Evolutionary conservation across 2,113 vertebrate species (phyloP), one percentile per base, ranked within the genome.

Genomic region (Platysteira castanea): DNA sequence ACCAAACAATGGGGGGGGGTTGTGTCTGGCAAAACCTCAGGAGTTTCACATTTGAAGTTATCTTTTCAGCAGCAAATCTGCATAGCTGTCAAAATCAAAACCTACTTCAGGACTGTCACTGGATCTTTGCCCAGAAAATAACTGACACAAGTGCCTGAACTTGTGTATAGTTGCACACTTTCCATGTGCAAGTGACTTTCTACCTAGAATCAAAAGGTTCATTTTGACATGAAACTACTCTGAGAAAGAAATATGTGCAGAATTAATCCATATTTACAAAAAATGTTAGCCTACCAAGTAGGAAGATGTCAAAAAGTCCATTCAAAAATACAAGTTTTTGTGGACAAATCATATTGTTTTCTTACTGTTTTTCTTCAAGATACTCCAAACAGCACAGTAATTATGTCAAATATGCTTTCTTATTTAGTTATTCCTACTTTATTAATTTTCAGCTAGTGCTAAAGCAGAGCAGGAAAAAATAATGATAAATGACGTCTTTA

Each of bases 41-140:
- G 37, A 67, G 13, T 65, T 87, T 74, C 59, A 90, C 71, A 88
- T 88, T 87, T 78, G 33, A 94, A 87, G 28, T 67, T 84, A 52
- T 85, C 56, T 86, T 81, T 78, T 54, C 88, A 90, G 46, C 70
- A 76, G 46, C 63, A 73, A 47, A 91, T 84, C 61, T 87, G 93
- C 73, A 52, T 47, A 80, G 56, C 28, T 94, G 90, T 95, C 89
- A 96, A 96, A 96, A 91, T 24, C 39, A 56, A 59, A 82, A 87
- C 18, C 31, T 56, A 39, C 54, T 87, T 87, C 82, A 94, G 52
- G 82, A 80, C 59, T 89, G 39, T 79, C 67, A 35, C 49, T 93
- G 77, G 47, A 78, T 76, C 73, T 87, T 50, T 92, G 69, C 73
- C 85, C 65, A 37, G 92, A 82, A 94, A 79, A 33, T 28, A 87